A percentile compares a stretch with the other conserved stretches of the same genome.
Conservation (phyloP, 1,140 invertebrate species). For the Carcinoscorpius rotundicauda region DNA sequence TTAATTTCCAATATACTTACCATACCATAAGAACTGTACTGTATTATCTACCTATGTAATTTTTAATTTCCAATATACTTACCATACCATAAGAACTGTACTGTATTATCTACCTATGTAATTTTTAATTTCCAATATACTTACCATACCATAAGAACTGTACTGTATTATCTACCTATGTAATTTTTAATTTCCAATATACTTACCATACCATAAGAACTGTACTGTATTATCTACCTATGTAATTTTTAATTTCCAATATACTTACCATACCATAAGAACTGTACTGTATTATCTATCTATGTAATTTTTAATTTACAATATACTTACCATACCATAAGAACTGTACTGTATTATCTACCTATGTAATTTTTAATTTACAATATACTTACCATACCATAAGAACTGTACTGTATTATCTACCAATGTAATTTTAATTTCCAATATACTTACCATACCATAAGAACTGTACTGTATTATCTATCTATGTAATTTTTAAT, state of each 20-base stretch:
- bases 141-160: conserved; percentile 99
- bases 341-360: too few species aligned
- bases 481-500: background rate
- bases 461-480: too few species aligned
- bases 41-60: background rate
- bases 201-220: conserved; percentile 98
- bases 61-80: conserved; percentile 30
- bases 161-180: background rate
- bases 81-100: conserved; percentile 99
- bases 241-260: background rate
- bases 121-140: conserved; percentile 25
- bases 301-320: background rate
- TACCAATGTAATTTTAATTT: background rate
- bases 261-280: conserved; percentile 93
- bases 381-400: conserved; percentile 80
- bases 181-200: background rate
- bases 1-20: conserved; percentile 40
- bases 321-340: conserved; percentile 86
- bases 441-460: conserved; percentile 77
- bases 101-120: background rate
- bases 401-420: too few species aligned
- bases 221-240: background rate
- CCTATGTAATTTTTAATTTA: background rate
- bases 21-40: conserved; percentile 96
- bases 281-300: too few species aligned